These are phyloP conservation scores for Nesogale talazaci DNA, from an alignment of 2,113 vertebrate species.

Conservation along the genomic window DNA sequence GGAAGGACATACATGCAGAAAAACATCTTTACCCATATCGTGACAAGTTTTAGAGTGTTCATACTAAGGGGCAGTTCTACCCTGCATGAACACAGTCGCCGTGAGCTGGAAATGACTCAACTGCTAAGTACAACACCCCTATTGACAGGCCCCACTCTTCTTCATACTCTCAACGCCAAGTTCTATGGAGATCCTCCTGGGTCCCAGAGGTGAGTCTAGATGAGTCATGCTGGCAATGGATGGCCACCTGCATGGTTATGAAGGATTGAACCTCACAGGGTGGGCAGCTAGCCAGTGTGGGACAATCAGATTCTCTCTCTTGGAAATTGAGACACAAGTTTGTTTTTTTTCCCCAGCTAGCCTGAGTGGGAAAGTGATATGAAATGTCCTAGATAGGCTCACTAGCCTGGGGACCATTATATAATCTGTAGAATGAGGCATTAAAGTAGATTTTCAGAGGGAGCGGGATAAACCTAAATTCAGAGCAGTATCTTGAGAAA, in stretches of 20 bases:
- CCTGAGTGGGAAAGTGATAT: neutral
- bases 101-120: neutral
- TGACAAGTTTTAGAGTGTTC: neutral
- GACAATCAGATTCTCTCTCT: neutral
- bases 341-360: neutral
- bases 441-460: neutral
- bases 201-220: neutral
- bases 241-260: neutral
- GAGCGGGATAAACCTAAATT: neutral
- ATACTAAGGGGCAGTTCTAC: no score
- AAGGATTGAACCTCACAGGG: neutral
- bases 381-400: neutral
- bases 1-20: neutral
- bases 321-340: neutral
- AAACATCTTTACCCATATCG: neutral
- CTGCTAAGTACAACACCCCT: neutral
- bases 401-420: neutral
- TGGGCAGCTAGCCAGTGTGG: no score
- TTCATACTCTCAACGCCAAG: neutral
- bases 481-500: neutral
- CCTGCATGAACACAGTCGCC: neutral
- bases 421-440: neutral
- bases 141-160: neutral
- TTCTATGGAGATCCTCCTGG: neutral
- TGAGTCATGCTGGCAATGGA: neutral